Percentiles rank a stretch among this genome's conserved stretches.
Conservation (phyloP, 2,113 vertebrate genomes). For the Corynorhinus townsendii region DNA sequence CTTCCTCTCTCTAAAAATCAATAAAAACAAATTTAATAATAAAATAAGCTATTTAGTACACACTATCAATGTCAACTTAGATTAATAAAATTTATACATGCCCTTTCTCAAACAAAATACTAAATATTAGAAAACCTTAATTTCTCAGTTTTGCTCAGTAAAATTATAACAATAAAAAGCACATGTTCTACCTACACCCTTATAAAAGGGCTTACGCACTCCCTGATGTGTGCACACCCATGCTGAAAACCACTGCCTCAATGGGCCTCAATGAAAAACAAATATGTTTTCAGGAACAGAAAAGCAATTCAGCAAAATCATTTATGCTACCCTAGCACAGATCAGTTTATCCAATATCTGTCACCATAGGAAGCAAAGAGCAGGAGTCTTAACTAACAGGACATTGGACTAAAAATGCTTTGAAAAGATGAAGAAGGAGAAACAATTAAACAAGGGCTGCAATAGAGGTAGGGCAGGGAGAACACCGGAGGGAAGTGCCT, state of each 20-base stretch:
- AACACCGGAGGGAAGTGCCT: neutral
- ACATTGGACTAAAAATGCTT: neutral
- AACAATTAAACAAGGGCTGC: neutral
- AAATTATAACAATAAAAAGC: slow-evolving; percentile 10
- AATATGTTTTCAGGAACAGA: neutral
- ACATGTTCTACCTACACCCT: neutral
- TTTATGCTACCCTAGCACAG: neutral
- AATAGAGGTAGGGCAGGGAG: neutral
- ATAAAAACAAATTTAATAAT: no score
- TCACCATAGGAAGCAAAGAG: neutral
- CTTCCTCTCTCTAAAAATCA: no score
- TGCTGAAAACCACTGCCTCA: neutral
- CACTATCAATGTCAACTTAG: neutral
- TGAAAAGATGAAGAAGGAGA: neutral
- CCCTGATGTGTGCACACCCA: neutral
- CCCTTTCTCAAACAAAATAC: neutral
- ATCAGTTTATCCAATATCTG: neutral
- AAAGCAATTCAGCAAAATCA: neutral
- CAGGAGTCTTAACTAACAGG: neutral
- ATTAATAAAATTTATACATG: neutral
- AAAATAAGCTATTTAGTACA: neutral
- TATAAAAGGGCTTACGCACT: neutral
- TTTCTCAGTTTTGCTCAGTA: neutral
- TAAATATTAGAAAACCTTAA: neutral
- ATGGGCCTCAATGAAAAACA: neutral